Percentiles rank a stretch among this genome's conserved stretches.
Evolutionary conservation across 2,113 vertebrate genomes (phyloP).

Genomic region (Ammodytes marinus): DNA sequence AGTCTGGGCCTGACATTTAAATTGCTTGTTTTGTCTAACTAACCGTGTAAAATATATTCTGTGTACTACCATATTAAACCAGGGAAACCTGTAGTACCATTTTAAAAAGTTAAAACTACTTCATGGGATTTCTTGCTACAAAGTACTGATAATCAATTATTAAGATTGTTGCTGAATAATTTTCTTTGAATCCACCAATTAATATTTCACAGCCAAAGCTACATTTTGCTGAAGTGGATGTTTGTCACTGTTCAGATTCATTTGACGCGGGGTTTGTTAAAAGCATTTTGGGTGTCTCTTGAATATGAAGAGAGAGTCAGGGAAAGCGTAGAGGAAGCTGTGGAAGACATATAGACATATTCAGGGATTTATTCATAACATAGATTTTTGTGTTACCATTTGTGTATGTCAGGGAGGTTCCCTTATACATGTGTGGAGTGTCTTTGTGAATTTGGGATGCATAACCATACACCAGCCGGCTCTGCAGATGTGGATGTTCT

Average conservation of each 20-base stretch:
- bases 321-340: not conserved
- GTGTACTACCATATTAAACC: not conserved
- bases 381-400: not conserved
- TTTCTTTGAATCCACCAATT: too few species aligned
- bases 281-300: too few species aligned
- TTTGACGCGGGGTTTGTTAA: too few species aligned
- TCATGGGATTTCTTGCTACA: too few species aligned
- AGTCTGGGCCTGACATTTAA: not conserved
- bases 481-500: constrained; percentile 71
- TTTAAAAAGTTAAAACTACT: too few species aligned
- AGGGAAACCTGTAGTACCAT: not conserved
- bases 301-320: too few species aligned
- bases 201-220: too few species aligned
- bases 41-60: not conserved
- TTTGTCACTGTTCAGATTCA: constrained; percentile 3
- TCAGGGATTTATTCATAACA: constrained; percentile 6
- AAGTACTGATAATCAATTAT: too few species aligned
- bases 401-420: constrained; percentile 4
- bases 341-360: not conserved
- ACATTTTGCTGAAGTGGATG: not conserved
- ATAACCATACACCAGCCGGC: constrained; percentile 45
- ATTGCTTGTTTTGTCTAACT: not conserved
- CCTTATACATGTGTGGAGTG: not conserved
- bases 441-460: constrained; percentile 41
- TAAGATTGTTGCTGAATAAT: too few species aligned